phyloP scores from a whole-genome alignment of 2,888 invertebrate species.

The Heteromyza rotundicornis region DNA sequence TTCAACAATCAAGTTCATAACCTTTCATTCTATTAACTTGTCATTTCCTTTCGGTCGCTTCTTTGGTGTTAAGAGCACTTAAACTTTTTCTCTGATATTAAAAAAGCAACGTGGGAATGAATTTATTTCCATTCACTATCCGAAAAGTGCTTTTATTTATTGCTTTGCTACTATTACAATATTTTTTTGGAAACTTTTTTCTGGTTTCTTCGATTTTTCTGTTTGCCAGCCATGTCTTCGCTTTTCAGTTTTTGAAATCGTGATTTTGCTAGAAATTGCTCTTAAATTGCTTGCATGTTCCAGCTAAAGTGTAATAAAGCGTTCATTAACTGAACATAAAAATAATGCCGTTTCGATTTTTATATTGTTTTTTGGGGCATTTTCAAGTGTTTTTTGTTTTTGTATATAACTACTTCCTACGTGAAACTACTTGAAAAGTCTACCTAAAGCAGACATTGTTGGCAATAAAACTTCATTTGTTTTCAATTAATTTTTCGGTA shows the following conservation, averaged over 20 bases:
- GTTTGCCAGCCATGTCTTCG: not conserved
- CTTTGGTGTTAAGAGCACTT: not conserved
- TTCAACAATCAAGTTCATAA: not conserved
- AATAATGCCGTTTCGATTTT: slow-evolving; percentile 10
- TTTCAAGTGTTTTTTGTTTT: too few relatives aligned
- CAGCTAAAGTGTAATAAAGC: not conserved
- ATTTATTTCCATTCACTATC: not conserved
- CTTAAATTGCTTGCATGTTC: not conserved
- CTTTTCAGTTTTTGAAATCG: not conserved
- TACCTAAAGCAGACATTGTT: too few relatives aligned
- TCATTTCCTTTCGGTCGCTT: not conserved
- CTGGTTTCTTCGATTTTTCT: not conserved
- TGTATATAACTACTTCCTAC: not conserved
- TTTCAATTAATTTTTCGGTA: too few relatives aligned
- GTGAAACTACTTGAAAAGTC: slow-evolving; percentile 2
- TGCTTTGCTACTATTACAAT: not conserved
- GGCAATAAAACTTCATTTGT: too few relatives aligned
- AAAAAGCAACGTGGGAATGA: not conserved
- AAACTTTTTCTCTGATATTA: too few relatives aligned
- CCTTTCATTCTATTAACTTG: not conserved
- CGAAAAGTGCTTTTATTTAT: not conserved
- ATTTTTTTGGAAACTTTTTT: not conserved
- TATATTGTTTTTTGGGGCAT: too few relatives aligned
- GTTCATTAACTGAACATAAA: slow-evolving; percentile 10
- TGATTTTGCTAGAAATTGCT: slow-evolving; percentile 8